Evolutionary conservation across 53 echinoderm and acorn worm species (phyloP), one percentile per base, ranked within the genome.

Genomic region (Holothuria leucospilota): DNA sequence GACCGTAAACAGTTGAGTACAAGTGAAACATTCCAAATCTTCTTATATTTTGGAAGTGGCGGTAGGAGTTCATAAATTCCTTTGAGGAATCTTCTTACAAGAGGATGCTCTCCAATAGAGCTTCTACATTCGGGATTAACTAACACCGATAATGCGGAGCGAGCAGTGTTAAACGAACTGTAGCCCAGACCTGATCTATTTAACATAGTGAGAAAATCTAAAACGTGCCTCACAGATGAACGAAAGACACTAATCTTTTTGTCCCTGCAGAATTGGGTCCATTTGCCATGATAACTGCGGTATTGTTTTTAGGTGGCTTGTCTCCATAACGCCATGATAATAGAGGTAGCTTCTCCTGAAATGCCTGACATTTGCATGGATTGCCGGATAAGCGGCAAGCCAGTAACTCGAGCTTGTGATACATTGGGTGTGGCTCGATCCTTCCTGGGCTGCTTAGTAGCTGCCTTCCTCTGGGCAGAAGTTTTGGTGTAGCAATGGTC

Each of bases 1-100:
- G 29, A 12, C 1, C 68, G 23, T 13, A 88, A 29, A 34, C 53
- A 88, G 64, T 82, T 52, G 0, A 88, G 28, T 13, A 88, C 88
- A 2, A 29, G 8, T 4, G 20, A 51, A 25, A 84, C 85, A n/a
- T n/a, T n/a, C n/a, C n/a, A n/a, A n/a, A n/a, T n/a, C n/a, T n/a
- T n/a, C n/a, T n/a, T n/a, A n/a, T n/a, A n/a, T n/a, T n/a, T n/a
- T n/a, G 62, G 62, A 23, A n/a, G 25, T 20, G 88, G 88, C n/a
- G 88, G 83, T 13, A 46, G 25, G 1, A 71, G 38, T 7, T 88
- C 21, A 83, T 81, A 88, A n/a, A 88, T 60, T 1, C 88, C 88
- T 34, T 52, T 88, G 34, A 88, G 40, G 51, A 83, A 88, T 6
- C 83, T 39, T 13, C 20, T 51, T 5, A 88, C 62, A 51, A 88